Base-by-base conservation (phyloP, 2,888 invertebrate genomes). In the Melikaiella ostensackeni region DNA sequence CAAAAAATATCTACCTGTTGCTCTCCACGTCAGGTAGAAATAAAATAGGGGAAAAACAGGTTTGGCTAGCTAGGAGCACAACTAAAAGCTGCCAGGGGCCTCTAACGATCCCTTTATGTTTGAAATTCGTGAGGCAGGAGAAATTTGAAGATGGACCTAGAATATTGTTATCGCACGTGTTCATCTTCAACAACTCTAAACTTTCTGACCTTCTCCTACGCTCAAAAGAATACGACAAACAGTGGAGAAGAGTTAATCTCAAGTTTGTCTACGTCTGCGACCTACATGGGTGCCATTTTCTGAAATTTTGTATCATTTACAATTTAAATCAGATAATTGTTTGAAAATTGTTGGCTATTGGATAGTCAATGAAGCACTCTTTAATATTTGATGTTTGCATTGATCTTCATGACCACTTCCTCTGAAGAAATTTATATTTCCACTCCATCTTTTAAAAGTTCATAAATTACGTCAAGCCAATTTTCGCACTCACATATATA, bases 131-230 rank as follows among this genome's bases (percentile, higher is more conserved):
- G 57, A 46, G 74, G 55, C 21, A 62, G 61, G 57, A 33, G n/a
- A 76, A 77, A 74, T 76, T 74, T 55, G 55, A 76, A 76, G 79
- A 70, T 81, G 78, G 75, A 79, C 76, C 74, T 77, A 77, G 16
- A 77, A 6, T 61, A 19, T 16, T 64, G 75, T 78, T 82, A 80
- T 82, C 82, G 78, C 77, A 78, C 79, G 80, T 80, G 78, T 77
- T 77, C 77, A 79, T 80, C 80, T 73, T 73, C 50, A 42, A 42
- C 42, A 74, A 30, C 33, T 64, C 42, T 64, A 19, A 4, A 30
- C 19, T 70, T 50, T 50, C n/a, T 50, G 30, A 50, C 70, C 50
- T n/a, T n/a, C 19, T 11, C 59, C 59, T 59, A 27, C 59, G 24
- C 59, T 27, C 24, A 16, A 27, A 59, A 59, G 59, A 59, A 59